phyloP scores from a whole-genome alignment of 2,113 vertebrate species.

The Dasyornis broadbenti region DNA sequence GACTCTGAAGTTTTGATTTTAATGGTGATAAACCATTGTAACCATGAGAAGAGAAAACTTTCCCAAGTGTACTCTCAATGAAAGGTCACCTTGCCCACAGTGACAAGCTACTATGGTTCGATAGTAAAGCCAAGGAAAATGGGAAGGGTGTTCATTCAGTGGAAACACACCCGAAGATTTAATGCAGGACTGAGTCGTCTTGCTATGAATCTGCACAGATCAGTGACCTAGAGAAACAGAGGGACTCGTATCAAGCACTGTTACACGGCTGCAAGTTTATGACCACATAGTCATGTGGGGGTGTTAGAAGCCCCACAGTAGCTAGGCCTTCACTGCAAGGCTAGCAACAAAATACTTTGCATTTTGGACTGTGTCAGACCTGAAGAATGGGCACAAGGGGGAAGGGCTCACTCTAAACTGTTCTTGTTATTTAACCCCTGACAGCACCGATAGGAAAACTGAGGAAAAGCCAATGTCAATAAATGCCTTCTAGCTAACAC shows the following conservation, averaged over 20 bases:
- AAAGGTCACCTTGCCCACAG: not conserved
- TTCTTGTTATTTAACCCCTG: not conserved
- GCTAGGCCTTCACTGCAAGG: not conserved
- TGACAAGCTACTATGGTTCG: fast-evolving
- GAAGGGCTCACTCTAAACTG: not conserved
- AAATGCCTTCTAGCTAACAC: not conserved
- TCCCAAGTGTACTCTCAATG: not conserved
- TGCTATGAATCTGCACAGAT: not conserved
- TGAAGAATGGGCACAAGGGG: not conserved
- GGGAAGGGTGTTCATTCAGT: not conserved
- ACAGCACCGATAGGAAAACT: not conserved
- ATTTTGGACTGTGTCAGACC: not conserved
- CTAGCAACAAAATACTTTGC: not conserved
- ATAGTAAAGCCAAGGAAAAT: not conserved
- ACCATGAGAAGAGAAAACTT: not conserved
- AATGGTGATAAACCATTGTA: not conserved
- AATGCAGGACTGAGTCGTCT: not conserved
- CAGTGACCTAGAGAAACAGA: not conserved
- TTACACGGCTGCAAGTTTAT: not conserved
- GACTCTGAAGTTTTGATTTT: not conserved
- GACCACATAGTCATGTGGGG: not conserved
- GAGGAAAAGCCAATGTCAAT: not conserved
- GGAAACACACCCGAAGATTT: not conserved
- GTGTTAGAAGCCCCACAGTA: not conserved
- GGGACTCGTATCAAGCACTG: not conserved